Conservation (phyloP, 2,113 vertebrate species). For the Pelusios castaneus region DNA sequence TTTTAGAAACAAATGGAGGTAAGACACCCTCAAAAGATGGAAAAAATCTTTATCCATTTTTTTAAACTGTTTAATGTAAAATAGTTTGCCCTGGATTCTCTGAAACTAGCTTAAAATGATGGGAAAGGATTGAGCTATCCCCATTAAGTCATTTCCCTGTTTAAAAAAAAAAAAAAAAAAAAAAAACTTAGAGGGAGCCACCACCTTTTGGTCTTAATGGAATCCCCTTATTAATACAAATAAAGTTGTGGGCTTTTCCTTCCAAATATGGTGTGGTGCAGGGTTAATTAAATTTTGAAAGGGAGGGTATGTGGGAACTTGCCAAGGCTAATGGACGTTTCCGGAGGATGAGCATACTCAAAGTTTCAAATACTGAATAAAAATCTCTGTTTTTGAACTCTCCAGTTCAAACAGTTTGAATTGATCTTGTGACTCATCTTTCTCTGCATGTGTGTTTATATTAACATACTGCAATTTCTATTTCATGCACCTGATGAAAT, state of each 20-base stretch:
- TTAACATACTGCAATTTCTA: no score
- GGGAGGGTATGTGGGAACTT: not conserved
- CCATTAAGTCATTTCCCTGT: not conserved
- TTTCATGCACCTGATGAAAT: no score
- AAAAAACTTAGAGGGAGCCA: not conserved
- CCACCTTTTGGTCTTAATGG: not conserved
- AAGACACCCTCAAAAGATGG: not conserved
- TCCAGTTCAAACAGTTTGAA: not conserved
- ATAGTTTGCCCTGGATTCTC: not conserved
- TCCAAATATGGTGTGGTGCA: not conserved
- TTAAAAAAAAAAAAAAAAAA: no score
- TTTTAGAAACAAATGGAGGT: not conserved
- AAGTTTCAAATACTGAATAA: not conserved
- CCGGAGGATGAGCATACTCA: rapidly evolving
- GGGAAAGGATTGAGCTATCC: not conserved
- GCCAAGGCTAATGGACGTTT: not conserved
- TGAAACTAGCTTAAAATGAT: not conserved
- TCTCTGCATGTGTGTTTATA: no score
- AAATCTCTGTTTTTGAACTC: not conserved
- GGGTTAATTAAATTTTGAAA: not conserved
- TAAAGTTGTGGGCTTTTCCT: not conserved
- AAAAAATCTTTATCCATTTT: not conserved
- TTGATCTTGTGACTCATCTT: no score
- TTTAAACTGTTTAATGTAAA: not conserved
- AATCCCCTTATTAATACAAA: not conserved